Evolutionary conservation across 2,888 invertebrate genomes (phyloP).

Genomic region (Napeogenes inachia): DNA sequence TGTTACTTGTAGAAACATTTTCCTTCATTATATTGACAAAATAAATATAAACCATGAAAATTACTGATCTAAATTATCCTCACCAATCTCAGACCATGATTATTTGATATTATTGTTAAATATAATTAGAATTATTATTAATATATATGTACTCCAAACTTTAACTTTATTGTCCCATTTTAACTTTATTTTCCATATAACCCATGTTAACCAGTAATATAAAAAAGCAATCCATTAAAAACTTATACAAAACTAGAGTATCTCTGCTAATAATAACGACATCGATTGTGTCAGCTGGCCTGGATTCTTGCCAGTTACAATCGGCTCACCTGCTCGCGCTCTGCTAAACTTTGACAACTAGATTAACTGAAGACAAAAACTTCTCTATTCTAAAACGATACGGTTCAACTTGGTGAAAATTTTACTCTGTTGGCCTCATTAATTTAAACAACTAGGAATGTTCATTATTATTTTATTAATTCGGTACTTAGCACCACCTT

Average conservation of each 20-base stretch:
- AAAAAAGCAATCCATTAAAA: not conserved
- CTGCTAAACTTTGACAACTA: constrained; percentile 23
- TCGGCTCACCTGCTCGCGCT: constrained; percentile 38
- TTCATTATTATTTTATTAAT: constrained; percentile 17
- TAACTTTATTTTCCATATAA: no score
- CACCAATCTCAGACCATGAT: no score
- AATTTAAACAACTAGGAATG: constrained; percentile 17
- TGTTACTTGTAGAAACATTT: no score
- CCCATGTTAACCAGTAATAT: no score
- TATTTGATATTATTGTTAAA: no score
- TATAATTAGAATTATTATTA: no score
- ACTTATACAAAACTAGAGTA: not conserved
- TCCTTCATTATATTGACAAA: no score
- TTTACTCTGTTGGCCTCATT: constrained; percentile 13
- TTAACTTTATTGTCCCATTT: no score
- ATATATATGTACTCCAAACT: no score
- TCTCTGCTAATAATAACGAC: constrained; percentile 8
- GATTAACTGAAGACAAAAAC: constrained; percentile 13
- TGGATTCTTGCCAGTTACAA: constrained; percentile 18
- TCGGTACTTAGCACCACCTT: constrained; percentile 7
- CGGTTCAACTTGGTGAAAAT: not conserved
- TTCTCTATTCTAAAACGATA: constrained; percentile 12
- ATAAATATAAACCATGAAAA: no score
- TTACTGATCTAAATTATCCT: no score
- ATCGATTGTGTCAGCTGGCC: constrained; percentile 11